Conservation (phyloP, 2,888 invertebrate genomes). For the Eupithecia dodoneata region DNA sequence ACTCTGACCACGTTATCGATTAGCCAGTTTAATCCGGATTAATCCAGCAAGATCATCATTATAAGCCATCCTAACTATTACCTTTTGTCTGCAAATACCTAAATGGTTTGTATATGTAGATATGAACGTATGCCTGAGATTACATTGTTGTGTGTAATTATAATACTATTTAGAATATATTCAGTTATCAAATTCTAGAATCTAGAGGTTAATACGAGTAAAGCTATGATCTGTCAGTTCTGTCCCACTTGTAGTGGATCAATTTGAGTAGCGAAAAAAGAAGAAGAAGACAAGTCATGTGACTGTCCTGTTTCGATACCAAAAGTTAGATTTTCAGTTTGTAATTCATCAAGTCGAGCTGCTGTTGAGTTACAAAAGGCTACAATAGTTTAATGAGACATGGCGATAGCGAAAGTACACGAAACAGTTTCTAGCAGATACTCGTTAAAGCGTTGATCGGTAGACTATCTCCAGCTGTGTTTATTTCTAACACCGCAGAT, state of each 20-base stretch:
- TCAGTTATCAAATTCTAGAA: background rate
- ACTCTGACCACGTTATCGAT: slow-evolving; percentile 41
- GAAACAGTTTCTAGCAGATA: background rate
- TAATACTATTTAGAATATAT: background rate
- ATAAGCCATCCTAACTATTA: background rate
- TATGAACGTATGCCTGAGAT: too few relatives aligned
- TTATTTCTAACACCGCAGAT: slow-evolving; percentile 4
- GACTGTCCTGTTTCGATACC: background rate
- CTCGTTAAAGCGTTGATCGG: background rate
- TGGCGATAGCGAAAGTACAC: background rate
- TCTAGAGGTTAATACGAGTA: background rate
- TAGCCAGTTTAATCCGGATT: background rate
- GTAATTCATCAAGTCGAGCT: background rate
- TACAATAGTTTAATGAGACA: background rate
- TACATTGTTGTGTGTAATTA: background rate
- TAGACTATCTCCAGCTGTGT: background rate
- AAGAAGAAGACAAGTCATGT: background rate
- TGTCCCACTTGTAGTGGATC: background rate
- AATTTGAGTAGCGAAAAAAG: background rate
- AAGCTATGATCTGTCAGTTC: background rate
- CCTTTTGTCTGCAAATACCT: background rate
- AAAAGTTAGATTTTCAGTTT: background rate
- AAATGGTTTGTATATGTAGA: background rate
- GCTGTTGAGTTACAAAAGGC: too few relatives aligned
- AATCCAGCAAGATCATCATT: background rate